Base-by-base conservation (phyloP, 1,140 invertebrate genomes). In the Matsumurasca onukii region DNA sequence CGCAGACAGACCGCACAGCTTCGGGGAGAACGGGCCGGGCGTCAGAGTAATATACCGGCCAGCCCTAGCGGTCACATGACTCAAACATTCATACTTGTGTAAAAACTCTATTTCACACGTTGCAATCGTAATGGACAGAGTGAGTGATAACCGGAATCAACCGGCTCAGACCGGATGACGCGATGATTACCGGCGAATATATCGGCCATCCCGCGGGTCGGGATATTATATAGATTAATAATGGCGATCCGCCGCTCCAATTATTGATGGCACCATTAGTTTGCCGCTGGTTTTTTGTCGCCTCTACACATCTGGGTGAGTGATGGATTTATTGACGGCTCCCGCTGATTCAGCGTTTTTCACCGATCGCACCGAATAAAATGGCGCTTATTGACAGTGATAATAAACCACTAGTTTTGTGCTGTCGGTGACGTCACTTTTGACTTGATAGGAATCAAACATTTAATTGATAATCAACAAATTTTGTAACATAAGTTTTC, bases 201-300 rank as follows among this genome's bases (percentile, higher is more conserved):
- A 52, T 12, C 49, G 49, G 55, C 55, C 15, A 27, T 9, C 25
- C 3, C 34, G 34, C 34, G 34, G 34, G 5, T 9, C 22, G 24
- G 24, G 25, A 59, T 59, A 59, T 59, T 59, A 59, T 59, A 59
- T 59, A 59, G 55, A 59, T 59, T 59, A 59, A 59, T 59, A 59
- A 59, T 59, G 55, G 55, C 55, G 30, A 59, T 59, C 30, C 55
- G 12, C 55, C 5, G 22, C 25, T 13, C 55, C 55, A 25, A 59
- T 59, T 59, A 59, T 59, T 59, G 55, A 59, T 59, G 55, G 55
- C 24, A 5, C 55, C 55, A 59, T 59, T 59, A 59, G 55, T 59
- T 59, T 59, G 55, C 30, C 55, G 55, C 55, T 22, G 55, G 55
- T 59, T 59, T 59, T 59, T 59, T 2, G 13, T 22, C 12, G 20